These are phyloP conservation scores for Tenualosa ilisha DNA, from an alignment of 2,797 vertebrate species.

Conservation along the genomic window DNA sequence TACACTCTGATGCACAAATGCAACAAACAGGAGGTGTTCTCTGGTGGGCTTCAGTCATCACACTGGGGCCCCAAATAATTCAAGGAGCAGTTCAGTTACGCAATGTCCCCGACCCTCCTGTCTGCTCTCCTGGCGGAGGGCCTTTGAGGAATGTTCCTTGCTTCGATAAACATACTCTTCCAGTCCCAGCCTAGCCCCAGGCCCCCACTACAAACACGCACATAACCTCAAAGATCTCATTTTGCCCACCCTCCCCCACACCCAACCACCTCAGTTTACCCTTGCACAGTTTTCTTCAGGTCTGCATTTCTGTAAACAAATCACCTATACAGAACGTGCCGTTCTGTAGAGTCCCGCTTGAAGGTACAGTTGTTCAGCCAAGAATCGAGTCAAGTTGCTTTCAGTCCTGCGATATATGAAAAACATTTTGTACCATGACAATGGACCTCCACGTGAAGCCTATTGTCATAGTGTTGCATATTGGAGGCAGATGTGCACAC, in stretches of 20 bases:
- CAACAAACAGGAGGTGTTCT: not conserved
- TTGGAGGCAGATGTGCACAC: slow-evolving; percentile 2
- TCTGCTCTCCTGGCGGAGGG: slow-evolving; percentile 38
- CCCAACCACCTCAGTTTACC: not conserved
- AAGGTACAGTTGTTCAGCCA: not conserved
- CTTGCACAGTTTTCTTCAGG: not conserved
- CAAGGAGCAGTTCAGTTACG: slow-evolving; percentile 40
- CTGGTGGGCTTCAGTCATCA: not conserved
- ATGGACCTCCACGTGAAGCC: not conserved
- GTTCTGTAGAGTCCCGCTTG: not conserved
- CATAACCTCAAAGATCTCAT: not conserved
- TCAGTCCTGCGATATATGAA: not conserved
- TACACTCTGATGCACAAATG: not conserved
- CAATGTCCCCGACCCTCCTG: slow-evolving; percentile 31
- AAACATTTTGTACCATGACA: not conserved
- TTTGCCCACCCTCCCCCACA: not conserved
- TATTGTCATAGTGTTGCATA: not conserved
- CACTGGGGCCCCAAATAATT: not conserved
- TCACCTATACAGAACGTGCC: not conserved
- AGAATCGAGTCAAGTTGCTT: not conserved
- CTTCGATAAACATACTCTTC: slow-evolving; percentile 57
- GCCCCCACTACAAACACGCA: slow-evolving; percentile 18
- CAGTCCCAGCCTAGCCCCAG: slow-evolving; percentile 34
- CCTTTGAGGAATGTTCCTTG: slow-evolving; percentile 57
- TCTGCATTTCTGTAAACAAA: not conserved